Evolutionary conservation across 2,797 vertebrate species (phyloP), one percentile per base, ranked within the genome.

Genomic region (Characodon lateralis): DNA sequence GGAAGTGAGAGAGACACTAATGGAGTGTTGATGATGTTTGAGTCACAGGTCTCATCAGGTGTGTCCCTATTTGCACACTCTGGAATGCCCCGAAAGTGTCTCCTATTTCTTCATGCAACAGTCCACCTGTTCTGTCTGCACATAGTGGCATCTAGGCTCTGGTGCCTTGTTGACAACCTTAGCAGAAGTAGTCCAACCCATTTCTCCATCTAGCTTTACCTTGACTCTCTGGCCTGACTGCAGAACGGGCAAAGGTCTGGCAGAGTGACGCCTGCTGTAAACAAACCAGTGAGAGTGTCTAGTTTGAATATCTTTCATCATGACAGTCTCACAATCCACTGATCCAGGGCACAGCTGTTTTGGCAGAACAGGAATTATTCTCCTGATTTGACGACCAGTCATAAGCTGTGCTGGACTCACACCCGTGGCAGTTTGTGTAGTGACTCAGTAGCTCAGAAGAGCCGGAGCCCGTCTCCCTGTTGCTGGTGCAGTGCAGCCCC

Each of bases 171-270:
- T 22, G 16, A 18, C 22, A 13, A 41, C 18, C 7, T 20, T 66
- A 3, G 12, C 58, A 51, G 73, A 9, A 35, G 35, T 69, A 2
- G 5, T 39, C 71, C 24, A 31, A 8, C 9, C 12, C 18, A 50
- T 68, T 22, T 65, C 48, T 6, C 7, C 51, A 75, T 75, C 73
- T 28, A 39, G 61, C 18, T 75, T 75, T 9, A 75, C 28, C 2
- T 24, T 51, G 0, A 73, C 31, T 6, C 6, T 2, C 65, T 68
- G 48, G 26, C 12, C 13, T 10, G 8, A 50, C 6, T 8, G 35
- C 4, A 73, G 10, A 5, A 24, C 35, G 5, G 24, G n/a, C 51
- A 72, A n/a, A 4, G 14, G 24, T 6, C 12, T 3, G 2, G 41
- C 24, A 5, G 41, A 69, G 12, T 69, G 66, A 1, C 0, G 39